Percentiles rank a stretch among this genome's conserved stretches.
Evolutionary conservation across 1,140 invertebrate genomes (phyloP).

Genomic region (Tribolium castaneum): DNA sequence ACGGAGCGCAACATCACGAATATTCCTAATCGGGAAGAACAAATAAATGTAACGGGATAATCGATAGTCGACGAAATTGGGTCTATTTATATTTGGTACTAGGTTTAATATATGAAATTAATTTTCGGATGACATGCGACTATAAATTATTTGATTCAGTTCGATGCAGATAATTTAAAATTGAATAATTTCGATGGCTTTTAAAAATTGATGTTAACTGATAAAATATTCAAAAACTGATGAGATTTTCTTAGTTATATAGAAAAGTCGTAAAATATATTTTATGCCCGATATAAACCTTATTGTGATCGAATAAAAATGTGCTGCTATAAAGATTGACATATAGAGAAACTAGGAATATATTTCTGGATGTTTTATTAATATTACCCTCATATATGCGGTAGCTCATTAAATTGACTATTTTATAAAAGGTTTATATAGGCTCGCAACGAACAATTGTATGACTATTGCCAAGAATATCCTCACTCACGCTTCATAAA

Average conservation of each 20-base stretch:
- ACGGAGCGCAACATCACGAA: slow-evolving; percentile 1
- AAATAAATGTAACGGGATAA: slow-evolving; percentile 30
- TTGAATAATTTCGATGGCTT: background rate
- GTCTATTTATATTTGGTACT: slow-evolving; percentile 29
- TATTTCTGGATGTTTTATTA: slow-evolving; percentile 41
- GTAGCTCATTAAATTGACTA: slow-evolving; percentile 40
- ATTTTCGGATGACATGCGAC: slow-evolving; percentile 22
- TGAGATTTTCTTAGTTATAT: slow-evolving; percentile 45
- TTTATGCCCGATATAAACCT: slow-evolving; percentile 45
- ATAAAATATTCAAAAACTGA: slow-evolving; percentile 45
- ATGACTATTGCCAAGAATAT: slow-evolving; percentile 2
- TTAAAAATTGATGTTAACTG: slow-evolving; percentile 29
- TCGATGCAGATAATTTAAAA: slow-evolving; percentile 13
- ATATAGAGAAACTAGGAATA: slow-evolving; percentile 39
- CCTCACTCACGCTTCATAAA: slow-evolving; percentile 23
- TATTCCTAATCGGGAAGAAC: slow-evolving; percentile 9
- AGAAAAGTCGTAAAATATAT: slow-evolving; percentile 47
- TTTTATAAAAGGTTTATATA: slow-evolving; percentile 29
- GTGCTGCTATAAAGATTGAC: slow-evolving; percentile 40
- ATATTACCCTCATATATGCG: slow-evolving; percentile 28
- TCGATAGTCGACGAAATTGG: slow-evolving; percentile 27
- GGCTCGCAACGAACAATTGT: slow-evolving; percentile 11
- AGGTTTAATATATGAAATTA: slow-evolving; percentile 38
- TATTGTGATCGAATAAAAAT: slow-evolving; percentile 45
- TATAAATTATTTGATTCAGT: background rate